Evolutionary conservation across 1,140 invertebrate species (phyloP).

Genomic region (Drosophila ananassae): DNA sequence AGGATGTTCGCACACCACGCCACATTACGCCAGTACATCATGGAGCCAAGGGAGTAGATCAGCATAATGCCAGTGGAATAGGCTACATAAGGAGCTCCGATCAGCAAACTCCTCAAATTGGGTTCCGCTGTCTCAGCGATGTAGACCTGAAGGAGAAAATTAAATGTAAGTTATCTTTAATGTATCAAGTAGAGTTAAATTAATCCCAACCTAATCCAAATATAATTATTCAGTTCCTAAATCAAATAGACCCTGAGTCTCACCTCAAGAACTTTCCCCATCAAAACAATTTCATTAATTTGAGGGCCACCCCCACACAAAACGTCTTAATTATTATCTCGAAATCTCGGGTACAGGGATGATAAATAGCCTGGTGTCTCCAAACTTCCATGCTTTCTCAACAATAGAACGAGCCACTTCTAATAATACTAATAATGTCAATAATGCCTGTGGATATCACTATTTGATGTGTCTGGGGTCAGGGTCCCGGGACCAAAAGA

Average conservation of each 20-base stretch:
- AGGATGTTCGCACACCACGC: slow-evolving; percentile 87
- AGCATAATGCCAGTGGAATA: slow-evolving; percentile 90
- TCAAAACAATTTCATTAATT: slow-evolving; percentile 56
- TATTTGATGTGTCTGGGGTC: slow-evolving; percentile 3
- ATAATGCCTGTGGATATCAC: not conserved
- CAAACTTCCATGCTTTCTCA: not conserved
- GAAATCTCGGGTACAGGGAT: not conserved
- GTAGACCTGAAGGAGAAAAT: slow-evolving; percentile 85
- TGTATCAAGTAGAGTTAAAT: too few relatives aligned
- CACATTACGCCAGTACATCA: slow-evolving; percentile 87
- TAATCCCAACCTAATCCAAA: not conserved
- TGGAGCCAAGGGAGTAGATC: slow-evolving; percentile 88
- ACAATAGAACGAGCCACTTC: not conserved
- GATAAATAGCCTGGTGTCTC: not conserved
- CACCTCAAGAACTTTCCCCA: slow-evolving; percentile 26
- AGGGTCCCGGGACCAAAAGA: slow-evolving; percentile 30
- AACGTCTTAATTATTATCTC: slow-evolving; percentile 9
- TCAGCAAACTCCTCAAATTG: slow-evolving; percentile 87
- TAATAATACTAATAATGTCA: not conserved
- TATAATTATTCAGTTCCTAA: slow-evolving; percentile 1
- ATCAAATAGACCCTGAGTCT: slow-evolving; percentile 26
- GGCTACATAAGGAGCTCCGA: slow-evolving; percentile 88
- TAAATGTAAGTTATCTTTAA: not conserved
- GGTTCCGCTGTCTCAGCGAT: slow-evolving; percentile 90
- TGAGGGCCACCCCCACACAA: slow-evolving; percentile 46